Conservation (phyloP, 2,113 vertebrate species). For the Catharus fuscescens region DNA sequence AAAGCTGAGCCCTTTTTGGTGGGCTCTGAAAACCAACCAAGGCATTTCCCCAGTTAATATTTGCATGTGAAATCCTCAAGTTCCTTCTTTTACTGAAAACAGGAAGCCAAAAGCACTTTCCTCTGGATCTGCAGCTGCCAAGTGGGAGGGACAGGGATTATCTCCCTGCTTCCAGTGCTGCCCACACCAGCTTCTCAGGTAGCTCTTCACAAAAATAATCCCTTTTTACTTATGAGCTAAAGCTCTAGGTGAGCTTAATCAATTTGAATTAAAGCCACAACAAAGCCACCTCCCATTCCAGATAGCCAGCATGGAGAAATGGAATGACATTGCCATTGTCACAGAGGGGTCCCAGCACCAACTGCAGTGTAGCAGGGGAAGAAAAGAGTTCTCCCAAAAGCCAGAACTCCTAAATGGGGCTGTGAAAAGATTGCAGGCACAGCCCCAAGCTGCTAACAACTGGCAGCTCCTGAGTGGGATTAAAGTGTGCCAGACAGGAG, state of each 20-base stretch:
- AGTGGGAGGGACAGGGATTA: not conserved
- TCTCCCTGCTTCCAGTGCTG: not conserved
- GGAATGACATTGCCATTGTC: not conserved
- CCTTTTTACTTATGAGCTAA: fast-evolving
- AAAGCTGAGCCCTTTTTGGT: not conserved
- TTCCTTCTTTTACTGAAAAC: not conserved
- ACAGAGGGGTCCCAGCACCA: too few relatives aligned
- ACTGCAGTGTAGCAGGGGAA: too few relatives aligned
- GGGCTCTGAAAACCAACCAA: not conserved
- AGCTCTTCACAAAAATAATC: not conserved
- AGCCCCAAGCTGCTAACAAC: not conserved
- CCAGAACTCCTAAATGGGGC: not conserved
- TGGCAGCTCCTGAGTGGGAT: not conserved
- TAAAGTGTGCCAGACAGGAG: not conserved
- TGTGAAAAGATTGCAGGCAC: not conserved
- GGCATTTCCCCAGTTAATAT: not conserved
- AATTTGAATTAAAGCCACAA: not conserved
- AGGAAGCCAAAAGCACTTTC: not conserved
- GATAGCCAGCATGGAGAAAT: not conserved
- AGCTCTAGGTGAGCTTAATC: not conserved
- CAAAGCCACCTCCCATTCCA: not conserved
- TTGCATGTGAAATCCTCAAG: fast-evolving
- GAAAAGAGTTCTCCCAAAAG: too few relatives aligned
- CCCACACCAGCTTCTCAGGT: not conserved
- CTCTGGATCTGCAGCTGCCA: not conserved